Percentiles rank a stretch among this genome's conserved stretches.
These are phyloP conservation scores for Diachasma alloeum DNA, from an alignment of 1,140 invertebrate species.

Conservation along the genomic window DNA sequence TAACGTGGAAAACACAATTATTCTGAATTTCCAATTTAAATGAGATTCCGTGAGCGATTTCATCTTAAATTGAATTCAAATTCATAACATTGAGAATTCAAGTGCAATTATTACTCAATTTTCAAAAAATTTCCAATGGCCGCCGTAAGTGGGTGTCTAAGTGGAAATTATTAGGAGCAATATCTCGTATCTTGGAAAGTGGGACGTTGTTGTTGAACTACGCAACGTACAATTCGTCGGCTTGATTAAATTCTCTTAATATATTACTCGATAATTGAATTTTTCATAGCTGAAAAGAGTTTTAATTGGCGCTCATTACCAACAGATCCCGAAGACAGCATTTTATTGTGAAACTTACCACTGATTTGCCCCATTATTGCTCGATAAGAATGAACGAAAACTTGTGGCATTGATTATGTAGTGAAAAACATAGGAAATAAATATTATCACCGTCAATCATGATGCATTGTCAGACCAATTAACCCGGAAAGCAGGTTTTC, in stretches of 20 bases:
- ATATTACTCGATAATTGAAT: background rate
- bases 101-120: too few relatives aligned
- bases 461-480: background rate
- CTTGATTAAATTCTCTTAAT: background rate
- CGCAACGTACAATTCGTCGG: background rate
- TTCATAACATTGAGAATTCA: too few relatives aligned
- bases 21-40: too few relatives aligned
- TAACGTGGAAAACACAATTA: too few relatives aligned
- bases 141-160: background rate
- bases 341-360: background rate
- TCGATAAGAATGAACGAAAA: background rate
- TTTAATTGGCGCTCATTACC: background rate
- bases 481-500: background rate
- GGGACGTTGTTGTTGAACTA: background rate
- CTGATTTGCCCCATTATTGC: background rate
- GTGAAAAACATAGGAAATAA: background rate
- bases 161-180: background rate
- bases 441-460: background rate
- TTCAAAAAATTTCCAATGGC: too few relatives aligned
- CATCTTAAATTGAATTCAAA: too few relatives aligned
- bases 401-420: background rate
- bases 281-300: background rate
- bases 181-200: background rate
- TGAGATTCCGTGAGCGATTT: too few relatives aligned
- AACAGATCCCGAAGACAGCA: background rate